Evolutionary conservation across 2,888 invertebrate genomes (phyloP).

Genomic region (Agriopis marginaria): DNA sequence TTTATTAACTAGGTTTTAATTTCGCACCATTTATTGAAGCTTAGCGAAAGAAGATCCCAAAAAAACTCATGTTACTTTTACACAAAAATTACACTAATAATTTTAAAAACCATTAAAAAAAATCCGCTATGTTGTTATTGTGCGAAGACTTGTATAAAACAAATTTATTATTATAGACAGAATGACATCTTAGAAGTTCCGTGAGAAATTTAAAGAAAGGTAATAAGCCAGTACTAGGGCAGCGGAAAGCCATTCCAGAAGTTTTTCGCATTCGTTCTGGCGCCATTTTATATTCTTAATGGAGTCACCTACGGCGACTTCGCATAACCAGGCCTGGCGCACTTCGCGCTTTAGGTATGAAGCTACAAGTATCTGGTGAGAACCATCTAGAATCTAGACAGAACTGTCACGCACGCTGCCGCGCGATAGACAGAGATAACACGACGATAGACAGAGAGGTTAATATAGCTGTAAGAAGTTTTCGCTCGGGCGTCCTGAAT

Average conservation of each 20-base stretch:
- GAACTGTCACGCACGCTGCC: no score
- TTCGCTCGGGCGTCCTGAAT: no score
- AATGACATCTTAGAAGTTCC: conserved; percentile 58
- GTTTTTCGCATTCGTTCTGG: conserved; percentile 67
- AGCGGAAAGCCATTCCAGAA: conserved; percentile 63
- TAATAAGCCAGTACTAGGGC: conserved; percentile 62
- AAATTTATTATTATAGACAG: conserved; percentile 59
- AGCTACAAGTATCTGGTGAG: no score
- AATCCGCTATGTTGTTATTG: background rate
- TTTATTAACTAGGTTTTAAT: no score
- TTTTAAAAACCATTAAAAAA: background rate
- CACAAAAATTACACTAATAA: background rate
- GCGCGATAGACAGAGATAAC: no score
- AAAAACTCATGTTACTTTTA: no score
- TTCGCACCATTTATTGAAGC: no score
- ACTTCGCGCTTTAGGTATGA: no score
- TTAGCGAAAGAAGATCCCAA: no score
- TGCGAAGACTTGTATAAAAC: background rate
- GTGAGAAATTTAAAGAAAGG: conserved; percentile 56
- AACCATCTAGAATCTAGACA: no score
- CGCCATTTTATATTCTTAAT: conserved; percentile 73
- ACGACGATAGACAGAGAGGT: no score
- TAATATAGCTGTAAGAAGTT: no score
- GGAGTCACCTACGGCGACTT: conserved; percentile 63
- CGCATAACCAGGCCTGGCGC: conserved; percentile 19